These are phyloP conservation scores for Sisyra nigra DNA, from an alignment of 2,888 invertebrate species.

Conservation along the genomic window DNA sequence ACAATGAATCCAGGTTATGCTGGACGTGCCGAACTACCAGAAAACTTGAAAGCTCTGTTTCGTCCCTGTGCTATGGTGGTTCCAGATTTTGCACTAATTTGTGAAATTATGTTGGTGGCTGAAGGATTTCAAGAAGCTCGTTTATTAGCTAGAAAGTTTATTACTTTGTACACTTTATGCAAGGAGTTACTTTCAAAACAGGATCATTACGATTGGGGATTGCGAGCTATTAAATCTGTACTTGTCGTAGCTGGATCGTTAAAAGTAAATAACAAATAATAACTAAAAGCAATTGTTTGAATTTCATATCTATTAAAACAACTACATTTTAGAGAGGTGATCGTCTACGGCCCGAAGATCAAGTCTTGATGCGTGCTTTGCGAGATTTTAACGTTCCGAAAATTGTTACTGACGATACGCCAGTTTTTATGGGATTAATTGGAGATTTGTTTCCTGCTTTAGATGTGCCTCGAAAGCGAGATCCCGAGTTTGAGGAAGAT, in stretches of 20 bases:
- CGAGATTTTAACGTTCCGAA: constrained; percentile 91
- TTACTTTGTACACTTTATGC: constrained; percentile 82
- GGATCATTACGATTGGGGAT: constrained; percentile 95
- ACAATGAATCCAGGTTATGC: constrained; percentile 97
- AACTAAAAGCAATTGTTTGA: too few relatives aligned
- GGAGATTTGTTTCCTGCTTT: constrained; percentile 85
- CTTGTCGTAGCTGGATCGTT: constrained; percentile 85
- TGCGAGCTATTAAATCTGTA: constrained; percentile 89
- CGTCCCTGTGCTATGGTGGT: constrained; percentile 96
- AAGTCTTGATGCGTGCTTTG: constrained; percentile 84
- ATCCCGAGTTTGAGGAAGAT: constrained; percentile 66
- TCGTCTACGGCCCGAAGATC: constrained; percentile 68
- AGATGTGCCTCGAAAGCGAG: constrained; percentile 79
- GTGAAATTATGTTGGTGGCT: constrained; percentile 93
- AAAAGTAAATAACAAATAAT: constrained; percentile 37
- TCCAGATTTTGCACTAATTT: constrained; percentile 89
- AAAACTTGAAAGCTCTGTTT: constrained; percentile 57
- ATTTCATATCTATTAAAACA: too few relatives aligned
- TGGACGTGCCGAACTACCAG: constrained; percentile 77
- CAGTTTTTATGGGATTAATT: constrained; percentile 87
- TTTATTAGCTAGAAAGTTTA: constrained; percentile 79
- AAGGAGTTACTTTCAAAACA: constrained; percentile 82
- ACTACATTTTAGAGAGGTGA: too few relatives aligned
- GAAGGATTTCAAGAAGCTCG: constrained; percentile 91
- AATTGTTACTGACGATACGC: constrained; percentile 81